These are phyloP conservation scores for Melospiza melodia DNA, from an alignment of 2,113 vertebrate species.

Conservation along the genomic window DNA sequence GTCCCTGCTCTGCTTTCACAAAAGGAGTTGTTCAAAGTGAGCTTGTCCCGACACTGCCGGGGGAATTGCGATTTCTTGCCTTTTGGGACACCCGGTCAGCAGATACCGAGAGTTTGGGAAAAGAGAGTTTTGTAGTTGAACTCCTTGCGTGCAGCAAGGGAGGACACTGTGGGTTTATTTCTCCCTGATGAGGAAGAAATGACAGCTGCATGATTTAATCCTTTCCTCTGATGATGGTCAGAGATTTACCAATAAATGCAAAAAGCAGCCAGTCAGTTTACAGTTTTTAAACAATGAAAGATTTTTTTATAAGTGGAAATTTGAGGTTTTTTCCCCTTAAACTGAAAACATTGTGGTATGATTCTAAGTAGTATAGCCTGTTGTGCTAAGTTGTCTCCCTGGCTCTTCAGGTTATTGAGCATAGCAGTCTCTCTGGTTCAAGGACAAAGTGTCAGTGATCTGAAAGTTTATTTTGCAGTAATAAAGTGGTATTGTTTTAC, in stretches of 20 bases:
- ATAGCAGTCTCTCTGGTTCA: neutral
- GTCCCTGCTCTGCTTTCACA: neutral
- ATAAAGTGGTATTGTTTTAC: neutral
- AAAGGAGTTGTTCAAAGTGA: neutral
- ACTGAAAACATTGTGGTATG: neutral
- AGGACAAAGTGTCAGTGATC: neutral
- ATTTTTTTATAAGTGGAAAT: neutral
- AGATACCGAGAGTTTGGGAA: neutral
- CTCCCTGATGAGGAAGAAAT: neutral
- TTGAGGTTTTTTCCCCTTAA: rapidly evolving
- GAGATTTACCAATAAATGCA: neutral
- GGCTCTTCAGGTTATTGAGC: neutral
- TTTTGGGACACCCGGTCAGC: neutral
- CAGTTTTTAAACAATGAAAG: neutral
- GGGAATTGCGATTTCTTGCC: neutral
- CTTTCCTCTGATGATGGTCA: neutral
- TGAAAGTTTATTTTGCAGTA: neutral
- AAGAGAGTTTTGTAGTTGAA: neutral
- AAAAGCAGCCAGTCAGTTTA: neutral
- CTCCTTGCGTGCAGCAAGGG: neutral
- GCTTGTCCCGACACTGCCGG: neutral
- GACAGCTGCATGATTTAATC: neutral
- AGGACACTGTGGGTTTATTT: neutral
- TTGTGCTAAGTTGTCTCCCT: neutral
- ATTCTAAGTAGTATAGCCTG: neutral